These are phyloP conservation scores for Machaerirhynchus nigripectus DNA, from an alignment of 2,113 vertebrate species.

Conservation along the genomic window DNA sequence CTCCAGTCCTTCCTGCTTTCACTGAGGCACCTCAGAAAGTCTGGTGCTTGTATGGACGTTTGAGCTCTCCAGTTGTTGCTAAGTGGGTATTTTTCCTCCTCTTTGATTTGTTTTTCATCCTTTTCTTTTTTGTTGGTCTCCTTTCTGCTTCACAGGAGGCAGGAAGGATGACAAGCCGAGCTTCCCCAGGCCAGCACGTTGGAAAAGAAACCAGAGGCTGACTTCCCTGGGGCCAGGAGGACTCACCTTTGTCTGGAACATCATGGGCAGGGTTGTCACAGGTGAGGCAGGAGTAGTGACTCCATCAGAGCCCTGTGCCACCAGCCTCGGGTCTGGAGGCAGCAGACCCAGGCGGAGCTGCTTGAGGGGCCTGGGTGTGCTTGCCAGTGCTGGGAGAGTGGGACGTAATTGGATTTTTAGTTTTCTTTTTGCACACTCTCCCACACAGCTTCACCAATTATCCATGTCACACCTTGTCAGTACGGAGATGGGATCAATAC, in stretches of 20 bases:
- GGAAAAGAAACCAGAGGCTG: neutral
- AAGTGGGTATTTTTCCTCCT: neutral
- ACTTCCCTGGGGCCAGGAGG: no score
- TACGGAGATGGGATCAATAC: neutral
- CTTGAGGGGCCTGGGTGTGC: neutral
- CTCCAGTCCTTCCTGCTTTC: neutral
- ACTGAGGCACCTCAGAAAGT: neutral
- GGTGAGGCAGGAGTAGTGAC: fast-evolving
- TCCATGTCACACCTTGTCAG: neutral
- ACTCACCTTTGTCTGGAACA: neutral
- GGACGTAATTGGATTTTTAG: neutral
- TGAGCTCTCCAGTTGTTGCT: neutral
- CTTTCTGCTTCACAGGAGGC: neutral
- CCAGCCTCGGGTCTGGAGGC: neutral
- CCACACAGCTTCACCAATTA: neutral
- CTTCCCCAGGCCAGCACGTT: neutral
- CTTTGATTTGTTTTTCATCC: neutral
- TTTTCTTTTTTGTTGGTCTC: neutral
- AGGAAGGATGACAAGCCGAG: neutral
- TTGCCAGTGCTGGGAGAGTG: neutral
- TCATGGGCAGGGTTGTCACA: fast-evolving
- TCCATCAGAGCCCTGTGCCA: neutral
- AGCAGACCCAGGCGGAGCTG: neutral
- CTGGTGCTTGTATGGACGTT: neutral
- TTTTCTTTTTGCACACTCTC: neutral